Percentiles rank a stretch among this genome's conserved stretches.
Conservation (phyloP, 2,113 vertebrate species). For the Myotis davidii region DNA sequence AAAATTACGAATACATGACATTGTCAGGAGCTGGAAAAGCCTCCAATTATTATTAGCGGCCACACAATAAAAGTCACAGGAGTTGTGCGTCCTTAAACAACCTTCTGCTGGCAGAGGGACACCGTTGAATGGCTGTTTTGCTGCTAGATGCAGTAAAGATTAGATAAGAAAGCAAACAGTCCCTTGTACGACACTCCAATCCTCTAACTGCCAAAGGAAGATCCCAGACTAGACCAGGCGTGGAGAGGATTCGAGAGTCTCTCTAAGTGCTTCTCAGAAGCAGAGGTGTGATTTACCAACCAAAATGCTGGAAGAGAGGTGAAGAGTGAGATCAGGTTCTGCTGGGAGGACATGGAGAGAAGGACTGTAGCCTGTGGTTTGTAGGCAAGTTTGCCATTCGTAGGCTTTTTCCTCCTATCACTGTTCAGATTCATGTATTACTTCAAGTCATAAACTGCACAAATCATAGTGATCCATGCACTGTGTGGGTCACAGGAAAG, state of each 20-base stretch:
- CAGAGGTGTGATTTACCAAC: conserved; percentile 28
- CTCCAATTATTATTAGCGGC: not conserved
- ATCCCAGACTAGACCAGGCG: conserved; percentile 56
- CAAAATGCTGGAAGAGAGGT: not conserved
- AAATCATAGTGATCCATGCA: not conserved
- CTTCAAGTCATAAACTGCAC: not conserved
- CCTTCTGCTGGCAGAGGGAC: conserved; percentile 53
- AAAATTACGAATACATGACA: conserved; percentile 24
- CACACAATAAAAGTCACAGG: conserved; percentile 57
- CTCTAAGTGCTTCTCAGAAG: conserved; percentile 38
- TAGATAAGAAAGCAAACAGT: conserved; percentile 74
- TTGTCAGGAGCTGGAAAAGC: conserved; percentile 61
- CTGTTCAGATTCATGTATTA: conserved; percentile 21
- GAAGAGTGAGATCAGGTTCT: not conserved
- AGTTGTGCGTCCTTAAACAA: conserved; percentile 73
- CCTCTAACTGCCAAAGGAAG: conserved; percentile 53
- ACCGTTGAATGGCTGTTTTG: conserved; percentile 53
- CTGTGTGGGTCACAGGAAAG: conserved; percentile 4
- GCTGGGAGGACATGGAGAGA: not conserved
- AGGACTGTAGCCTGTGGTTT: not conserved
- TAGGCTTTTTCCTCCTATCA: not conserved
- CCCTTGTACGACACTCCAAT: conserved; percentile 24
- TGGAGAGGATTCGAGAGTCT: not conserved
- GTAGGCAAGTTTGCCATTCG: not conserved
- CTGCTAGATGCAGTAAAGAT: conserved; percentile 68